phyloP scores from a whole-genome alignment of 37 sponge, comb jelly and placozoan genomes.

The Cliona cf. orientalis region DNA sequence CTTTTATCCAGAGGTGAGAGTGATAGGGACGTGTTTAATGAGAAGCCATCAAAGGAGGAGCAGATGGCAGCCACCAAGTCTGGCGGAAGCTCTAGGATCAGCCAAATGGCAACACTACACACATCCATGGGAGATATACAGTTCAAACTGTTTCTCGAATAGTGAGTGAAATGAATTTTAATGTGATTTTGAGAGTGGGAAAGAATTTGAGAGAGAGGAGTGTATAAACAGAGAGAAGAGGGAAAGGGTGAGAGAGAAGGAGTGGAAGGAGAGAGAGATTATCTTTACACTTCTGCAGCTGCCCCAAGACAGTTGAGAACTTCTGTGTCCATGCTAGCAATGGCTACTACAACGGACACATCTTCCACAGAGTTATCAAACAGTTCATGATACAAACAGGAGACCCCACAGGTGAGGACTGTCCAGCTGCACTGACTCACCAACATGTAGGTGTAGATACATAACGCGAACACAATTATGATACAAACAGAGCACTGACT shows the following conservation, averaged over 20 bases:
- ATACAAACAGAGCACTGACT: background rate
- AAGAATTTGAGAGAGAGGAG: no score
- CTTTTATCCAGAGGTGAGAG: constrained; percentile 50
- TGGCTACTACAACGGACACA: constrained; percentile 92
- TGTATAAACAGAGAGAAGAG: no score
- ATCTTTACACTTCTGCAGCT: constrained; percentile 42
- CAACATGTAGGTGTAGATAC: background rate
- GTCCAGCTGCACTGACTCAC: background rate
- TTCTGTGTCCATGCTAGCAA: constrained; percentile 90
- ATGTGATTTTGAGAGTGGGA: no score
- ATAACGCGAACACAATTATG: background rate
- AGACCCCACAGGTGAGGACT: constrained; percentile 85
- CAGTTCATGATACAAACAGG: constrained; percentile 99
- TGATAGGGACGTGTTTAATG: constrained; percentile 97
- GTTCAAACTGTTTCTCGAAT: constrained; percentile 87
- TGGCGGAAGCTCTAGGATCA: constrained; percentile 37
- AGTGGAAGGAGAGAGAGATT: background rate
- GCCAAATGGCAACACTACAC: constrained; percentile 58
- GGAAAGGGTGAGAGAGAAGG: no score
- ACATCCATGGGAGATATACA: constrained; percentile 92
- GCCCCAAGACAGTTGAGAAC: constrained; percentile 97
- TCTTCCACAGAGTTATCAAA: constrained; percentile 96
- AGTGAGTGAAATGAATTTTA: constrained; percentile 63
- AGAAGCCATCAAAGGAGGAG: constrained; percentile 96
- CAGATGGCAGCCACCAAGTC: constrained; percentile 81